phyloP scores from a whole-genome alignment of 2,797 vertebrate genomes.

The Periophthalmus magnuspinnatus region DNA sequence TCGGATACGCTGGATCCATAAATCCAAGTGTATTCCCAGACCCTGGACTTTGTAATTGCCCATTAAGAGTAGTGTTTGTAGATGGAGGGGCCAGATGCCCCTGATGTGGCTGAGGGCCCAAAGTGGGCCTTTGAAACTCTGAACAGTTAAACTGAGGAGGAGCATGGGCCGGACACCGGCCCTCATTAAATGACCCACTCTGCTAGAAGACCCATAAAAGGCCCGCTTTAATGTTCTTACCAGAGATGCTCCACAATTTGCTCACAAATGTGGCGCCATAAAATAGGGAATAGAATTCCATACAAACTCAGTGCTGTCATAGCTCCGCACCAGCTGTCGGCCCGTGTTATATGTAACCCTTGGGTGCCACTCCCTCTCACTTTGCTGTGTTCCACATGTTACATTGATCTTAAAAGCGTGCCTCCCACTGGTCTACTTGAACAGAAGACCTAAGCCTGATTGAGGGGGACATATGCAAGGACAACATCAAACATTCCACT shows the following conservation, averaged over 20 bases:
- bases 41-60: constrained; percentile 74
- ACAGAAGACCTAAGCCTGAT: constrained; percentile 56
- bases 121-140: constrained; percentile 47
- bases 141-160: constrained; percentile 57
- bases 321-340: constrained; percentile 74
- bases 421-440: constrained; percentile 63
- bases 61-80: constrained; percentile 74
- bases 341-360: constrained; percentile 61
- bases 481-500: constrained; percentile 58
- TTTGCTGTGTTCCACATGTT: constrained; percentile 65
- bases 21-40: constrained; percentile 68
- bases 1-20: constrained; percentile 71
- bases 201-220: constrained; percentile 66
- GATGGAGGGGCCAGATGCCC: constrained; percentile 79
- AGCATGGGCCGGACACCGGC: constrained; percentile 65
- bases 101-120: constrained; percentile 66
- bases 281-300: constrained; percentile 67
- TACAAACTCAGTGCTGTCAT: constrained; percentile 64
- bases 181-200: constrained; percentile 74
- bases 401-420: constrained; percentile 61
- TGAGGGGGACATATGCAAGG: constrained; percentile 67
- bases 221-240: constrained; percentile 75
- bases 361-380: constrained; percentile 49
- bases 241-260: constrained; percentile 73
- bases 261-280: constrained; percentile 59